These are phyloP conservation scores for Thalassarche chlororhynchos DNA, from an alignment of 2,113 vertebrate genomes.

Conservation along the genomic window DNA sequence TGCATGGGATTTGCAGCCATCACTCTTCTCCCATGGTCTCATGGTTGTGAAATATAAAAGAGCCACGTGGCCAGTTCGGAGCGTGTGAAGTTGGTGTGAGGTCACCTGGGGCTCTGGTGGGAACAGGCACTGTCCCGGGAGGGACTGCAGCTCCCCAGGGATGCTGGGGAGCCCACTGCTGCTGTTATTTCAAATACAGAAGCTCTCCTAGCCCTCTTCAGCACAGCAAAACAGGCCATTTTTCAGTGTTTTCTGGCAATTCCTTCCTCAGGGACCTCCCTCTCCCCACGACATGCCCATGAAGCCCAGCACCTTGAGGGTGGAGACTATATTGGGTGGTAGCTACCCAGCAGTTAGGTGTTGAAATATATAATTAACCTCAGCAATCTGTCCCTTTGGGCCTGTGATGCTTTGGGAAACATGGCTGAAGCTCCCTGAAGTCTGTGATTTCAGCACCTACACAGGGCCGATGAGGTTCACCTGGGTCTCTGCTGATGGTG, in stretches of 20 bases:
- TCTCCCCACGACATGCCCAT: not conserved
- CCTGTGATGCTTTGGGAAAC: not conserved
- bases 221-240: not conserved
- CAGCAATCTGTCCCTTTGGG: not conserved
- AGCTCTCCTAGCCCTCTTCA: not conserved
- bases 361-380: not conserved
- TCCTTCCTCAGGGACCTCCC: not conserved
- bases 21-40: not conserved
- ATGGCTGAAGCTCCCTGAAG: not conserved
- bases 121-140: not conserved
- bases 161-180: not conserved
- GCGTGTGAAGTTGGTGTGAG: not conserved
- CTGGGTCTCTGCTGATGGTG: not conserved
- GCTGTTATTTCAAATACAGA: not conserved
- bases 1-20: not conserved
- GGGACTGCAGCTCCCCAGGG: not conserved
- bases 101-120: not conserved
- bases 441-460: not conserved
- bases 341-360: not conserved
- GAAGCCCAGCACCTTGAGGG: not conserved
- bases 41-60: not conserved
- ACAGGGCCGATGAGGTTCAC: rapidly evolving
- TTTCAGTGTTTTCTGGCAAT: not conserved
- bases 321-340: not conserved
- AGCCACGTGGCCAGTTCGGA: not conserved